Evolutionary conservation across 2,797 vertebrate species (phyloP), one percentile per base, ranked within the genome.

Genomic region (Cichlasoma orientale): DNA sequence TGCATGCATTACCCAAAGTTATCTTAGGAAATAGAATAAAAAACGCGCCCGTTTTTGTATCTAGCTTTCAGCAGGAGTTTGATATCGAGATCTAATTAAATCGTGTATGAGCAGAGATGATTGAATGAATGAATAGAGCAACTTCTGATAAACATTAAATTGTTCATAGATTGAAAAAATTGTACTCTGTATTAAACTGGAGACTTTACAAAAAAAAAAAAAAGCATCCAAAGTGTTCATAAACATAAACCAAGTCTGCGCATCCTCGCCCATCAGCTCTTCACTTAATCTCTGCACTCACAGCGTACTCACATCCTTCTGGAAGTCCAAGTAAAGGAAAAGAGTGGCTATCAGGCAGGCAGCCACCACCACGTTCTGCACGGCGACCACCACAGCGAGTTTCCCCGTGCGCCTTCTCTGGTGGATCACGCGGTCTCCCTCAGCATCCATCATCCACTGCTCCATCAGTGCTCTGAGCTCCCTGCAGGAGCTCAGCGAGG

Each of bases 331-430:
- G 85, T 80, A 88, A 2, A 83, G 11, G 72, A 76, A 85, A 1
- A 89, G 11, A 0, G 83, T 80, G 44, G 75, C 21, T 8, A 81
- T 3, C 18, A 94, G 69, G 56, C 90, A 92, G 9, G 75, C 71
- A 3, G 29, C 71, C 82, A 92, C 75, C 76, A 93, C 56, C 61
- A 86, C 3, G 82, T 78, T 90, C 88, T 90, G 92, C 71, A 85
- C 36, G 3, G 50, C 80, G 1, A 91, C 47, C 16, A 91, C 18
- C n/a, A 86, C 27, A 23, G 75, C 77, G 1, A 93, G 74, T 78
- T 23, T 83, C 36, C 74, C 33, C 0, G 5, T 4, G 69, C 82
- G 70, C 47, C 4, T 12, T 5, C 47, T 23, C 57, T 19, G 69
- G 33, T 29, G 78, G n/a, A 63, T 4, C 79, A 27, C 74, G 50